Percentiles rank a stretch among this genome's conserved stretches.
Conservation (phyloP, 2,888 invertebrate species). For the Mimas tiliae region DNA sequence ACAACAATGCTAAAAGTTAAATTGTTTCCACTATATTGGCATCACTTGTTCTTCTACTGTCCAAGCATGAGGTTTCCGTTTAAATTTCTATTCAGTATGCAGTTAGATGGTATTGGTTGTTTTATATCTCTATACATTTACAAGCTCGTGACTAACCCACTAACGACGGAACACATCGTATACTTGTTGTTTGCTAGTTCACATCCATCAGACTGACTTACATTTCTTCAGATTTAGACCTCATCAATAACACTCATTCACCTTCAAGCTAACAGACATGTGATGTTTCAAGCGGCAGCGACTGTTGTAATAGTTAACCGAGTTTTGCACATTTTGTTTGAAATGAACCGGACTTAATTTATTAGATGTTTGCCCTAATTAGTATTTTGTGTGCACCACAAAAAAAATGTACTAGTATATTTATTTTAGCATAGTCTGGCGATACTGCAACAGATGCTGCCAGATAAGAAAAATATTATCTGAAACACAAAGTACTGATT, state of each 20-base stretch:
- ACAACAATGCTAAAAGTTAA: not conserved
- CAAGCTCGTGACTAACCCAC: slow-evolving; percentile 30
- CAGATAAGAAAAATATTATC: not conserved
- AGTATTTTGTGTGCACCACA: slow-evolving; percentile 17
- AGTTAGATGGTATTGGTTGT: slow-evolving; percentile 65
- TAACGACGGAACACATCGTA: slow-evolving; percentile 52
- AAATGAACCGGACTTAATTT: not conserved
- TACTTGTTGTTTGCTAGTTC: slow-evolving; percentile 54
- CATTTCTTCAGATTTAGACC: slow-evolving; percentile 57
- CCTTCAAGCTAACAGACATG: slow-evolving; percentile 57
- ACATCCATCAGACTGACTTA: slow-evolving; percentile 57
- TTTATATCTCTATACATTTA: slow-evolving; percentile 47
- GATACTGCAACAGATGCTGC: not conserved
- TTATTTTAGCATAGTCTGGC: not conserved
- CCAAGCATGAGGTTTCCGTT: slow-evolving; percentile 62
- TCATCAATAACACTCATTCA: slow-evolving; percentile 73
- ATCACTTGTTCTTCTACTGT: slow-evolving; percentile 40
- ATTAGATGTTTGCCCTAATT: not conserved
- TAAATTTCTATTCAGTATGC: slow-evolving; percentile 56
- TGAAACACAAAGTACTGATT: slow-evolving; percentile 31
- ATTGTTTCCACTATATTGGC: slow-evolving; percentile 28
- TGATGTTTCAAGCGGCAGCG: slow-evolving; percentile 60
- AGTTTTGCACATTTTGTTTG: not conserved
- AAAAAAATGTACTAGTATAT: not conserved
- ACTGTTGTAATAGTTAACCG: slow-evolving; percentile 40